Evolutionary conservation across 1,140 invertebrate species (phyloP), one percentile per base, ranked within the genome.

Genomic region (Wiebesia pumilae): DNA sequence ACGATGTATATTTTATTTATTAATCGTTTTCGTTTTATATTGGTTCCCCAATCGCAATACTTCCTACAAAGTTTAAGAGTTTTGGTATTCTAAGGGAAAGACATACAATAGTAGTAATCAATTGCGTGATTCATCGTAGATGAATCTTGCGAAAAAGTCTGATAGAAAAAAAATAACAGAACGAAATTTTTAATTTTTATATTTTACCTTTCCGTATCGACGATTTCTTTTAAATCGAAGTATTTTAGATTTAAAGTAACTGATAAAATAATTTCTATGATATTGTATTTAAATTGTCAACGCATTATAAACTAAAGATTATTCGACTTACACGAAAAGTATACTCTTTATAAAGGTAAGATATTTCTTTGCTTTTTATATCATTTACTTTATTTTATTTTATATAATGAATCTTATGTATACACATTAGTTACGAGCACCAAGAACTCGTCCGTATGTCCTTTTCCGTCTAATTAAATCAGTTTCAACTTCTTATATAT

Each of bases 361-460:
- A 21, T 84, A 75, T 83, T 75, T 75, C 67, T 88, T 73, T 87
- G 73, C 47, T 90, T 88, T 87, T 84, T 88, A 51, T 88, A 87
- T 88, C 86, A 85, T 88, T 88, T n/a, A n/a, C n/a, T n/a, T 87
- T 82, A 54, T 89, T 89, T 90, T 89, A 86, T 89, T 91, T 89
- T 89, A 89, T 90, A 90, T 88, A 90, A 87, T 90, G 89, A 92
- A 90, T 90, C 89, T 89, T 90, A 92, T 81, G 82, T 92, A 51
- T 91, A 92, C 90, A 92, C 83, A 86, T 89, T 92, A 91, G 83
- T 89, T 90, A 90, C 84, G 90, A 91, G 87, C 88, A 91, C 90
- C 90, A 90, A 92, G 90, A 92, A 92, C 90, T 91, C 89, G 88
- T 92, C 90, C 90, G 89, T 91, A 90, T 89, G 80, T 91, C 88